Conservation (phyloP, 30 jellyfish, hydroid and myxozoan genomes). For the Hydractinia symbiolongicarpus region DNA sequence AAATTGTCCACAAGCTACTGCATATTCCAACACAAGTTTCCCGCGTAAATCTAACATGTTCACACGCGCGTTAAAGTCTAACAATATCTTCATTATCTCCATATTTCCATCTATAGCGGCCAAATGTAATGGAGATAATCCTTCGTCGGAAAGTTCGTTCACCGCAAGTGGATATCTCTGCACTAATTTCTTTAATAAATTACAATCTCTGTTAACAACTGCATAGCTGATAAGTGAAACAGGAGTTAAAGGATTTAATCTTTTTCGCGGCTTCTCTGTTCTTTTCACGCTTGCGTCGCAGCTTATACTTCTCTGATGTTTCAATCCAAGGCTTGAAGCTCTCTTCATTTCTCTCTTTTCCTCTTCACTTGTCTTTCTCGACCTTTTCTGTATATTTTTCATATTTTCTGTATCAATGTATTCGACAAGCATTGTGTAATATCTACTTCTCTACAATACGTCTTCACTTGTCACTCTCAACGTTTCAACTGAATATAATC, state of each 20-base stretch:
- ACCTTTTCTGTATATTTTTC: too few species aligned
- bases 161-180: neutral
- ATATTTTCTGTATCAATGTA: too few species aligned
- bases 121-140: slow-evolving; percentile 14
- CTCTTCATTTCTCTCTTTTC: too few species aligned
- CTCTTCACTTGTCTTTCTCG: too few species aligned
- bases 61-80: neutral
- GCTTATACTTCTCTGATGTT: too few species aligned
- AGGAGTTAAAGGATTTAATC: neutral
- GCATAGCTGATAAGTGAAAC: slow-evolving; percentile 7
- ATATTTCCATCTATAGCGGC: slow-evolving; percentile 19
- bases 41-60: neutral
- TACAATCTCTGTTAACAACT: slow-evolving; percentile 4
- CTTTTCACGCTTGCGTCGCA: too few species aligned
- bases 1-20: slow-evolving; percentile 7
- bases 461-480: too few species aligned
- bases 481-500: too few species aligned
- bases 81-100: neutral
- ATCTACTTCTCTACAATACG: too few species aligned
- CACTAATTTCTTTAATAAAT: neutral
- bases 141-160: slow-evolving; percentile 19
- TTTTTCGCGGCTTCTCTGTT: too few species aligned
- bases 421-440: too few species aligned
- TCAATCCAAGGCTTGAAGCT: too few species aligned
- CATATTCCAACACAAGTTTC: slow-evolving; percentile 1